Conservation (phyloP, 2,888 invertebrate species). For the Arrhopalites spinosus region DNA sequence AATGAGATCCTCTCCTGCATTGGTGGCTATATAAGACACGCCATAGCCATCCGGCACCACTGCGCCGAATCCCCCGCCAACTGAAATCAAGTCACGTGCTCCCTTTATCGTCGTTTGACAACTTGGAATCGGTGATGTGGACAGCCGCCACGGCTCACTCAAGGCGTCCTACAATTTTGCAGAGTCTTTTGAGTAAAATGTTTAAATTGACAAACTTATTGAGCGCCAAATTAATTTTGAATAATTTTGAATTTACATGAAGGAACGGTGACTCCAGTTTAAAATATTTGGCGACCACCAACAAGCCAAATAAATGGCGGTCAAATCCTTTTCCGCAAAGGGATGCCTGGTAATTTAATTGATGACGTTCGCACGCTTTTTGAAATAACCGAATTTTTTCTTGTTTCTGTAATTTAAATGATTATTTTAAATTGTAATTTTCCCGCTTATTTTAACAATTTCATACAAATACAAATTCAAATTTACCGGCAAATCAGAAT, state of each 20-base stretch:
- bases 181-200: not conserved
- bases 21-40: constrained; percentile 95
- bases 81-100: not conserved
- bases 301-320: constrained; percentile 17
- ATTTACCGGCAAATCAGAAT: constrained; percentile 69
- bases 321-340: constrained; percentile 18
- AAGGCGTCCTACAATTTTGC: constrained; percentile 74
- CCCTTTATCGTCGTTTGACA: constrained; percentile 86
- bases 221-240: not conserved
- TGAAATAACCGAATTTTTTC: not conserved
- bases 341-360: constrained; percentile 2
- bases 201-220: not conserved
- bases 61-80: constrained; percentile 95
- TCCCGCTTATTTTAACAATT: too few species aligned
- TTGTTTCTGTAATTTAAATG: constrained; percentile 4
- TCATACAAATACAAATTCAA: not conserved
- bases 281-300: constrained; percentile 4
- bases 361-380: constrained; percentile 20
- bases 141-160: constrained; percentile 96
- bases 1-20: constrained; percentile 84
- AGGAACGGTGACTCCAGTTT: constrained; percentile 74
- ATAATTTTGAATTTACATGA: constrained; percentile 61
- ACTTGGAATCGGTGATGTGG: constrained; percentile 97
- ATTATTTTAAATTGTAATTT: not conserved
- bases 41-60: constrained; percentile 99